phyloP scores from a whole-genome alignment of 2,888 invertebrate species.

The Leptarthrus brevirostris region DNA sequence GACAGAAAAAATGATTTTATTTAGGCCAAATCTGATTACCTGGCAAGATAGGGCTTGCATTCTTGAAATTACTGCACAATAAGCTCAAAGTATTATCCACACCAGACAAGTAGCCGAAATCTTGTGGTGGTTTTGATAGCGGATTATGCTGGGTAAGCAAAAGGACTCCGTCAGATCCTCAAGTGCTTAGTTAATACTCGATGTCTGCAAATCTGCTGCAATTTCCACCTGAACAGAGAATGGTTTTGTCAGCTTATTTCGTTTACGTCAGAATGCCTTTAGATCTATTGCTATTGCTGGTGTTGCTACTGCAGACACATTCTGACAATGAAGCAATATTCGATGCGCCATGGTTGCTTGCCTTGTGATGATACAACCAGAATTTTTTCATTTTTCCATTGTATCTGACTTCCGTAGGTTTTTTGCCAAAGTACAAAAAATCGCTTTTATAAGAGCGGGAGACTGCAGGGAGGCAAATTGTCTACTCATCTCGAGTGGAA shows the following conservation, averaged over 20 bases:
- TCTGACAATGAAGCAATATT: slow-evolving; percentile 36
- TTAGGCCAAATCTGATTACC: neutral
- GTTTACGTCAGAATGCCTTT: slow-evolving; percentile 11
- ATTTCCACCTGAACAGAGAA: slow-evolving; percentile 33
- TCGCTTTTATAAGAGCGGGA: slow-evolving; percentile 25
- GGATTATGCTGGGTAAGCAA: neutral
- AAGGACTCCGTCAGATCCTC: neutral
- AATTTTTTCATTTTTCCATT: slow-evolving; percentile 35
- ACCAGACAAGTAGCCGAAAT: slow-evolving; percentile 9
- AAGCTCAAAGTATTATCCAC: slow-evolving; percentile 5
- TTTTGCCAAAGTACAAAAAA: slow-evolving; percentile 14
- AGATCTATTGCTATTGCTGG: neutral
- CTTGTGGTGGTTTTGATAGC: slow-evolving; percentile 6
- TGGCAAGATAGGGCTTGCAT: neutral
- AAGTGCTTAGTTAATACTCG: neutral
- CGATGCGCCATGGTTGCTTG: slow-evolving; percentile 24
- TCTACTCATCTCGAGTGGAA: slow-evolving; percentile 27
- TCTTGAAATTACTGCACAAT: neutral
- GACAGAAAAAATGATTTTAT: neutral
- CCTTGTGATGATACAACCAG: slow-evolving; percentile 37
- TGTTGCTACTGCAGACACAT: neutral
- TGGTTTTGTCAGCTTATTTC: slow-evolving; percentile 43
- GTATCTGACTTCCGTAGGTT: slow-evolving; percentile 1
- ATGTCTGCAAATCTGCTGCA: slow-evolving; percentile 10
- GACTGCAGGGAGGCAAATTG: slow-evolving; percentile 30